Evolutionary conservation across 2,888 invertebrate species (phyloP), one percentile per base, ranked within the genome.

Genomic region (Adelognathus sp.): DNA sequence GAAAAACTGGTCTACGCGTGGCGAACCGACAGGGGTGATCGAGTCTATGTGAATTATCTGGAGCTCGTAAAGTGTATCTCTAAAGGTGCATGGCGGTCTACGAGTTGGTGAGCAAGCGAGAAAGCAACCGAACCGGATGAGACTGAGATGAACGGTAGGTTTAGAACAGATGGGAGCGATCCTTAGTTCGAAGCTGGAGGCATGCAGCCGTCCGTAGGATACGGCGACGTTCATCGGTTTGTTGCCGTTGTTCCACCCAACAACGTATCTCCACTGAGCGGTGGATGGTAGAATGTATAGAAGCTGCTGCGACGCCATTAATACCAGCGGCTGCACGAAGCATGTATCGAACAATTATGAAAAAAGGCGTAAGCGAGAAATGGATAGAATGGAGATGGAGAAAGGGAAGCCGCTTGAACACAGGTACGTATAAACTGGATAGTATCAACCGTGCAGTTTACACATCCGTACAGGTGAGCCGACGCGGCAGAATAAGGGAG

Each of bases 141-240:
- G 71, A 52, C 18, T 14, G 24, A 41, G 60, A 27, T 41, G 58
- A 36, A 50, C 29, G 39, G 77, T 61, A 60, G 58, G 61, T 79
- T 74, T 81, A 69, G 84, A 88, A 85, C 87, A 89, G 87, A 88
- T 87, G 89, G 85, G 75, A 84, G 88, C 73, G 73, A 90, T 88
- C 88, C 88, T 84, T 86, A 83, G 79, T n/a, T n/a, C 84, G 84
- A 66, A 72, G 87, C 86, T 82, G 83, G 83, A 83, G 82, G 82
- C 85, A 81, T 84, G 83, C 81, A 81, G 71, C 31, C 41, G 64
- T 52, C 11, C 29, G 46, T 50, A 29, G 33, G 27, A 14, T 27
- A 18, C 39, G 29, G 29, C 27, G 39, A 63, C 36, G 63, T 56
- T 56, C 70, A 36, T 46, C 58, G 31, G 27, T 61, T 61, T 16